Evolutionary conservation across 2,113 vertebrate genomes (phyloP), one percentile per base, ranked within the genome.

Genomic region (Antigone vipio): DNA sequence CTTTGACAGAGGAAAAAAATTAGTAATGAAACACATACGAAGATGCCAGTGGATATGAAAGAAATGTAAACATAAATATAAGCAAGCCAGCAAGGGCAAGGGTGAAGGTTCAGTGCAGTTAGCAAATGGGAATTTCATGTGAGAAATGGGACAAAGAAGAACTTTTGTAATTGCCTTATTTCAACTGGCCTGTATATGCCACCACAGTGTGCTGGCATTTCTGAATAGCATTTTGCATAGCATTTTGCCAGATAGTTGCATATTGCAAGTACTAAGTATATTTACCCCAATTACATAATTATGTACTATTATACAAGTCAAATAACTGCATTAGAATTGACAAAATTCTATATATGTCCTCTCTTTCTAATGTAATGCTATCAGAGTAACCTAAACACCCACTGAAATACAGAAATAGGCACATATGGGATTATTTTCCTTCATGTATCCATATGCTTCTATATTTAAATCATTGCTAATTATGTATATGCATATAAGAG

Each of bases 251-350:
- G 29, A 38, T 59, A 45, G 59, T 21, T 96, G 53, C 85, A 60
- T 74, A 67, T 67, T 83, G 42, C 87, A 94, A 95, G 76, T 85
- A 59, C 69, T 81, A 72, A 80, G 53, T 67, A 50, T 91, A 96
- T 98, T 95, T 96, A 73, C 85, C 76, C 11, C 4, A 94, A 90
- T 96, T 96, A 87, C 71, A 89, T 93, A 92, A 95, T 95, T 81
- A 94, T 40, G 66, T 73, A 18, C 88, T 64, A 86, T 98, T 97
- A 92, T 95, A 85, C 38, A 80, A 86, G 67, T 40, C 47, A 94
- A 96, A 62, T 83, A 97, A 96, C 91, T 91, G 77, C 91, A 73
- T 90, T 75, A 91, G 75, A 97, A 97, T 79, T 94, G 85, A 85
- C 40, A 92, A 95, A 95, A 81, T 88, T 84, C 75, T 95, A 83